Conservation (phyloP, 1,140 invertebrate species). For the Bacillus rossius region DNA sequence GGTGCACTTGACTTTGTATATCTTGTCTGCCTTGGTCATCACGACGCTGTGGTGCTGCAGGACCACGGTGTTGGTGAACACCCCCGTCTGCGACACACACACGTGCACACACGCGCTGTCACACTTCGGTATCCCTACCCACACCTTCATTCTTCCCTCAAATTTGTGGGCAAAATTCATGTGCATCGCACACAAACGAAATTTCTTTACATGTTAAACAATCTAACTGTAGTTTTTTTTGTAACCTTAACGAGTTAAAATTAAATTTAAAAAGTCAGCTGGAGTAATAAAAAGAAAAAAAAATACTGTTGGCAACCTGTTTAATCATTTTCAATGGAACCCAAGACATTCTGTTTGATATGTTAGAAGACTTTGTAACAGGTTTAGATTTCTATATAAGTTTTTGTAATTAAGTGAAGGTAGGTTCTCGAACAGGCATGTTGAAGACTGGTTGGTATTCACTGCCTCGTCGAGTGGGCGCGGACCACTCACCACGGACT, state of each 20-base stretch:
- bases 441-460: neutral
- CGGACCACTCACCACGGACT: constrained; percentile 68
- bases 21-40: constrained; percentile 95
- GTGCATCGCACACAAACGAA: neutral
- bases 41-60: constrained; percentile 94
- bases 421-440: neutral
- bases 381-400: constrained; percentile 1
- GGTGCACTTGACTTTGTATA: constrained; percentile 94
- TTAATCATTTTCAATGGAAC: neutral
- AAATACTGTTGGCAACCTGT: too few species aligned
- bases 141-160: too few species aligned
- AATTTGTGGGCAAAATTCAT: neutral
- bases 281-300: neutral
- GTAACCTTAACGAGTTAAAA: neutral
- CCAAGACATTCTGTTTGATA: too few species aligned
- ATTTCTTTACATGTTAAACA: neutral
- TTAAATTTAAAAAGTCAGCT: neutral
- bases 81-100: constrained; percentile 62
- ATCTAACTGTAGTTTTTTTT: neutral
- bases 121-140: too few species aligned
- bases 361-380: too few species aligned
- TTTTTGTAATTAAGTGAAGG: neutral
- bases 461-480: neutral
- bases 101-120: too few species aligned
- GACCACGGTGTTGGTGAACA: constrained; percentile 92